phyloP scores from a whole-genome alignment of 53 echinoderm and acorn worm genomes.

The Paracentrotus lividus region DNA sequence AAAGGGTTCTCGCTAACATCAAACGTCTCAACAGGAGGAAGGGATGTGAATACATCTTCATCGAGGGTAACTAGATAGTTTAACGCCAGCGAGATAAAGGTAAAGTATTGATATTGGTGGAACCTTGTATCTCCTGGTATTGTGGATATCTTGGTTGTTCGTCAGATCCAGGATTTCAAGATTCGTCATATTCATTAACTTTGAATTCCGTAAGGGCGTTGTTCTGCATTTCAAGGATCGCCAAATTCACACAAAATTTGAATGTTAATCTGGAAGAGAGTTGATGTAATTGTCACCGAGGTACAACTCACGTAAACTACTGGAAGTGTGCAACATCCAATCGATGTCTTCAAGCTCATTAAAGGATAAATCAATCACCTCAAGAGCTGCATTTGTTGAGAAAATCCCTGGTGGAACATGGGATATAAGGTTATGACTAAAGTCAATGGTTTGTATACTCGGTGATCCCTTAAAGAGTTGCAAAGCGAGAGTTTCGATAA shows the following conservation, averaged over 20 bases:
- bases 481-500: conserved; percentile 1
- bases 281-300: neutral
- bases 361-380: neutral
- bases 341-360: conserved; percentile 22
- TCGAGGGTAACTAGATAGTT: conserved; percentile 38
- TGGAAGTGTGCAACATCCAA: conserved; percentile 37
- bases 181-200: conserved; percentile 48
- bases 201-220: conserved; percentile 14
- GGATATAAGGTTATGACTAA: conserved; percentile 31
- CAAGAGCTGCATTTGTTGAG: conserved; percentile 42
- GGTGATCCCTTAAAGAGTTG: conserved; percentile 45
- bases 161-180: neutral
- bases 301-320: conserved; percentile 40
- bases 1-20: conserved; percentile 37
- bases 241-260: conserved; percentile 28
- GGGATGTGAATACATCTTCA: conserved; percentile 31
- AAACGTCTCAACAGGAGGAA: conserved; percentile 41
- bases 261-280: conserved; percentile 34
- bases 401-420: conserved; percentile 60
- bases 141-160: conserved; percentile 8
- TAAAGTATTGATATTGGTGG: neutral
- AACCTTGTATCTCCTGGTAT: conserved; percentile 31
- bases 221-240: conserved; percentile 40
- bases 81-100: conserved; percentile 33
- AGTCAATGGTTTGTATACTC: neutral